phyloP scores from a whole-genome alignment of 2,888 invertebrate species.

The Platynereis dumerilii region DNA sequence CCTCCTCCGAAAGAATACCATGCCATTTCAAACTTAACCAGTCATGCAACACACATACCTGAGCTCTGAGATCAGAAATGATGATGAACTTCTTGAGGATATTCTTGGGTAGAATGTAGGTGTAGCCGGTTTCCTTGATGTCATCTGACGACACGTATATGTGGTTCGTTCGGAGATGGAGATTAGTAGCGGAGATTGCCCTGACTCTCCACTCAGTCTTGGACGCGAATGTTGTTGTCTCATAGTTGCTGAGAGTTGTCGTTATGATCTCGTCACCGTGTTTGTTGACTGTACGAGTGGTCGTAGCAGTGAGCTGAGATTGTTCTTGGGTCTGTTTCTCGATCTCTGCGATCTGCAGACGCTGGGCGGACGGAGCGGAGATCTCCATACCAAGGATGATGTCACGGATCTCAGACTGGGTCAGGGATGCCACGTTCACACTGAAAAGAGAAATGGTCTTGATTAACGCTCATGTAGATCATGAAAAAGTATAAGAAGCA shows the following conservation, averaged over 20 bases:
- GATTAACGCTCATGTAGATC: too few relatives aligned
- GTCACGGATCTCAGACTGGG: conserved; percentile 98
- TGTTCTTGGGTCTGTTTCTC: conserved; percentile 99
- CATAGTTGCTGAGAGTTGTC: conserved; percentile 98
- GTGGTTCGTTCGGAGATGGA: conserved; percentile 96
- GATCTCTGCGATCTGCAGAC: conserved; percentile 99
- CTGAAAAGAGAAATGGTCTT: conserved; percentile 63
- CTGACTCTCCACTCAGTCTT: conserved; percentile 98
- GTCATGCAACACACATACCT: too few relatives aligned
- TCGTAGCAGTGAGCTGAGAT: conserved; percentile 93
- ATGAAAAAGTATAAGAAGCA: too few relatives aligned
- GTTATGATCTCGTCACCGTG: conserved; percentile 99
- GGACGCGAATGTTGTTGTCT: conserved; percentile 94
- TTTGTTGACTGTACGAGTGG: conserved; percentile 97
- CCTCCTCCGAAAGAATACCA: too few relatives aligned
- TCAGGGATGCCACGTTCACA: conserved; percentile 97
- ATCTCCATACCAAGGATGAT: conserved; percentile 99
- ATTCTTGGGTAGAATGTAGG: conserved; percentile 84
- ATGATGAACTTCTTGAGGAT: conserved; percentile 98
- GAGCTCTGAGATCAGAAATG: conserved; percentile 95
- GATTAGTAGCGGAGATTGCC: conserved; percentile 96
- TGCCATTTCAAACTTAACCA: too few relatives aligned
- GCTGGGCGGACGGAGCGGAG: conserved; percentile 96
- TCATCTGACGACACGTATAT: conserved; percentile 99
- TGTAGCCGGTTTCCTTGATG: conserved; percentile 99